A percentile compares a stretch with the other conserved stretches of the same genome.
These are phyloP conservation scores for Atrina japonica DNA, from an alignment of 2,888 invertebrate genomes.

Conservation along the genomic window DNA sequence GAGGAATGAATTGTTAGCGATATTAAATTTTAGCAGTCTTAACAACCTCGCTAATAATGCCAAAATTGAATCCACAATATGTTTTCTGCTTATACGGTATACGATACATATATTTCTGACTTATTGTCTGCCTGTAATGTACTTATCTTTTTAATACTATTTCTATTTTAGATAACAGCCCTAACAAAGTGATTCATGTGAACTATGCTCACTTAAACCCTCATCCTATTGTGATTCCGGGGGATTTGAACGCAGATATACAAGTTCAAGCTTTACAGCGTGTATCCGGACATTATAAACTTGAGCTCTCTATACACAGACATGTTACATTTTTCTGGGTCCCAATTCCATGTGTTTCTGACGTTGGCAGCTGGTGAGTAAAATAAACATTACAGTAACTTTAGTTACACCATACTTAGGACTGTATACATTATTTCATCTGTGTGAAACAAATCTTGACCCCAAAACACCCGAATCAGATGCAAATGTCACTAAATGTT, in stretches of 20 bases:
- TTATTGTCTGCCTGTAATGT: too few relatives aligned
- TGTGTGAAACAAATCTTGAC: too few relatives aligned
- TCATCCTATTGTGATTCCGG: slow-evolving; percentile 14
- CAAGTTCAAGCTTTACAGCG: not conserved
- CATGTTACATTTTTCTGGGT: slow-evolving; percentile 12
- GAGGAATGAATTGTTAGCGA: too few relatives aligned
- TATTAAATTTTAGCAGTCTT: too few relatives aligned
- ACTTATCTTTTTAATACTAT: too few relatives aligned
- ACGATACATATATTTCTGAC: too few relatives aligned
- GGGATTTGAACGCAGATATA: slow-evolving; percentile 3
- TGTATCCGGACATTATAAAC: slow-evolving; percentile 14
- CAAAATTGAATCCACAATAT: too few relatives aligned
- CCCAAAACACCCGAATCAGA: slow-evolving; percentile 1
- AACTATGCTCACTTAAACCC: slow-evolving; percentile 17
- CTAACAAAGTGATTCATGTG: slow-evolving; percentile 20
- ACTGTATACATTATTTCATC: too few relatives aligned
- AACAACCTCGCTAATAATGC: too few relatives aligned
- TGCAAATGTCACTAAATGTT: not conserved
- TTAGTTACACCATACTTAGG: too few relatives aligned
- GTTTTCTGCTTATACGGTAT: too few relatives aligned
- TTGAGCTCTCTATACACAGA: slow-evolving; percentile 14
- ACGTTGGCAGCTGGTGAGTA: slow-evolving; percentile 26
- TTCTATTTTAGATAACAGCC: slow-evolving; percentile 21
- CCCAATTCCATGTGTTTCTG: slow-evolving; percentile 21
- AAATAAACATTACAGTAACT: too few relatives aligned